These are phyloP conservation scores for Dufourea novaeangliae DNA, from an alignment of 1,140 invertebrate genomes.

Conservation along the genomic window DNA sequence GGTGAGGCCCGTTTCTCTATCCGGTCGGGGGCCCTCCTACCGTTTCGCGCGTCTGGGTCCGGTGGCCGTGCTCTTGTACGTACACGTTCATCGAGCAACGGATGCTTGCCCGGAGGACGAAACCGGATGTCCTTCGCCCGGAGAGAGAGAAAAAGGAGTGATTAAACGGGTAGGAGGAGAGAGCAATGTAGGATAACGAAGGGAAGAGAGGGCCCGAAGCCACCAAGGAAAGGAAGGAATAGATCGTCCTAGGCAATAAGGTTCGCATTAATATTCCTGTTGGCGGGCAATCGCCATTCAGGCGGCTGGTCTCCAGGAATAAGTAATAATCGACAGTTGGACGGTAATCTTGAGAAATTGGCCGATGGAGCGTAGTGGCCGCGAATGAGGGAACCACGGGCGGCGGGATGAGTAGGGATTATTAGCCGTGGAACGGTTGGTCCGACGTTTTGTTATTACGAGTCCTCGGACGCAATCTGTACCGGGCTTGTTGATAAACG, in stretches of 20 bases:
- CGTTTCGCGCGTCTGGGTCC: conserved; percentile 38
- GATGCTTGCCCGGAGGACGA: conserved; percentile 57
- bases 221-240: conserved; percentile 36
- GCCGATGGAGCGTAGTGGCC: background rate
- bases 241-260: conserved; percentile 61
- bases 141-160: conserved; percentile 51
- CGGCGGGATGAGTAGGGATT: conserved; percentile 4
- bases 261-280: conserved; percentile 76
- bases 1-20: conserved; percentile 46
- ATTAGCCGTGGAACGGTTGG: conserved; percentile 3
- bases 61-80: conserved; percentile 9
- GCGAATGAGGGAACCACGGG: conserved; percentile 1
- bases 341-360: conserved; percentile 62
- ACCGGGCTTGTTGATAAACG: conserved; percentile 51
- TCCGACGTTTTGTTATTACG: conserved; percentile 27
- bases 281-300: conserved; percentile 69
- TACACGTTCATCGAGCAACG: background rate
- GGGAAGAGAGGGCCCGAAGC: conserved; percentile 1
- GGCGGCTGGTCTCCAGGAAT: conserved; percentile 64
- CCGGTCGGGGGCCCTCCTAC: conserved; percentile 35
- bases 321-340: conserved; percentile 63
- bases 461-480: conserved; percentile 22
- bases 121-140: conserved; percentile 73
- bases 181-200: conserved; percentile 41
- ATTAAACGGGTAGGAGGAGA: conserved; percentile 35